Base-by-base conservation (phyloP, 2,888 invertebrate species). In the Noctuana brunneofusca region DNA sequence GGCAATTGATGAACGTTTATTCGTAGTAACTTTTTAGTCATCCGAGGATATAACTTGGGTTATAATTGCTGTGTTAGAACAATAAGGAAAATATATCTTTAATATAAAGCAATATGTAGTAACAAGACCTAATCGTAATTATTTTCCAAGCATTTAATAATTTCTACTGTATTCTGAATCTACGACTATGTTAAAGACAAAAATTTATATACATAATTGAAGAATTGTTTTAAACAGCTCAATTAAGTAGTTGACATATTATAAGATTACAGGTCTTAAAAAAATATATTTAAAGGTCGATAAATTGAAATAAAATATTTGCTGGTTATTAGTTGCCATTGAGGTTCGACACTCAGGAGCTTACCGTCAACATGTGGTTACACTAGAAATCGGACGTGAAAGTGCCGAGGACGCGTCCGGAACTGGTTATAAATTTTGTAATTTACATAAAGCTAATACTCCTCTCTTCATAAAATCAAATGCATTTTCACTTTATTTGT, bases 361-460 rank as follows among this genome's bases (percentile, higher is more conserved):
- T 38, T 18, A 48, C 24, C 50, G 35, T 52, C 48, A 49, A 41
- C 49, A 71, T 76, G 74, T 77, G 71, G 72, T 75, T 76, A 77
- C 71, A 74, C 74, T 85, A 87, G 84, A 87, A 85, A 84, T 83
- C 81, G 74, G 73, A 65, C 74, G 87, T 80, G 89, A 89, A 89
- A 89, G 89, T 84, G 78, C 83, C 81, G 78, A 81, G 73, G 80
- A 81, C 74, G 78, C 78, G 68, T 72, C 72, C 70, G 55, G 67
- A 88, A 86, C 83, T 77, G 81, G 83, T 83, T 85, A 74, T 79
- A 71, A 81, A 81, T 78, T 78, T 72, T 66, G 68, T 76, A 74
- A 83, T 84, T 87, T 84, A 83, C 79, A 81, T 81, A 75, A 78
- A 81, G 73, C 60, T 65, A 63, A 66, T 63, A 63, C 55, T 56